Evolutionary conservation across 30 jellyfish, hydroid and myxozoan species (phyloP), one percentile per base, ranked within the genome.

Genomic region (Cassiopea xamachana): DNA sequence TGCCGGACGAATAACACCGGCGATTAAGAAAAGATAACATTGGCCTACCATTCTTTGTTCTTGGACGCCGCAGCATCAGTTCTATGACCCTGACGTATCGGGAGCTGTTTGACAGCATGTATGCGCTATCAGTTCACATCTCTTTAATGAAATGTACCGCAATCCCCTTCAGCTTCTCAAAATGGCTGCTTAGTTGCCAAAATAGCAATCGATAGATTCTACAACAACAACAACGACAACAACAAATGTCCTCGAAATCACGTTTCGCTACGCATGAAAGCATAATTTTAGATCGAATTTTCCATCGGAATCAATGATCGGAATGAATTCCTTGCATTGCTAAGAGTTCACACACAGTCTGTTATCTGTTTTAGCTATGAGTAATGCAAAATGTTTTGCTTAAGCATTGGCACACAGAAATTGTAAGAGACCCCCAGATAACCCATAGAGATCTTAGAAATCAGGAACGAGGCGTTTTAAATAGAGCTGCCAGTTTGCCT

Each of bases 381-480:
- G 39, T 27, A 27, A 27, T 27, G 39, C 39, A 27, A 27, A 27
- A 27, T 27, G 39, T 27, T 27, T 27, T 27, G 39, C 39, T 0
- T 27, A 27, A 27, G 39, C 39, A 27, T 27, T 27, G 39, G 39
- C 39, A 27, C 39, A 27, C 39, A 27, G 39, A 27, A 27, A 27
- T 27, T 27, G 39, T 0, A 27, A 27, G 39, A 27, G 39, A 27
- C 39, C 39, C 39, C 39, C 39, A 27, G 39, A 27, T 27, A 27
- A 0, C 39, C 39, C 39, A 27, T 27, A 27, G 39, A 27, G 39
- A 27, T 27, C 39, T 27, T 27, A 27, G 55, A 43, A 4, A 2
- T 16, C 80, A 71, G 80, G 80, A 71, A 71, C 80, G 80, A 71
- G 80, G 80, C 80, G 3, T 17, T 71, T 71, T 9, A 51, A 71